phyloP scores from a whole-genome alignment of 2,888 invertebrate genomes.

The Drosophila neutralis region DNA sequence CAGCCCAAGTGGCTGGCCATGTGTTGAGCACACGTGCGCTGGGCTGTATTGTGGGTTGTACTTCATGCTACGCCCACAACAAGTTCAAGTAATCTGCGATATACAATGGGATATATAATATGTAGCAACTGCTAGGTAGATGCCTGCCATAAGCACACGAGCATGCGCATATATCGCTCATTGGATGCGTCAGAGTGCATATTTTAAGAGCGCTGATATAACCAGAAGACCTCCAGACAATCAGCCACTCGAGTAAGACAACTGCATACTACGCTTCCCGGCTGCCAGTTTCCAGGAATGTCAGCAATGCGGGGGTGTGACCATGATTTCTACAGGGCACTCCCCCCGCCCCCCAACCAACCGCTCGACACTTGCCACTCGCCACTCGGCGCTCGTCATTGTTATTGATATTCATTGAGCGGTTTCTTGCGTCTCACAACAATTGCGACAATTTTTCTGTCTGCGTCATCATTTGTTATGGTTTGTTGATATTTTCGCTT shows the following conservation, averaged over 20 bases:
- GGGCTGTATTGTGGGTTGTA: slow-evolving; percentile 28
- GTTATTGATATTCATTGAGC: slow-evolving; percentile 68
- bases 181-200: slow-evolving; percentile 76
- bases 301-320: slow-evolving; percentile 65
- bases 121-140: slow-evolving; percentile 47
- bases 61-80: slow-evolving; percentile 70
- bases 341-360: background rate
- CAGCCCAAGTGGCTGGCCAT: slow-evolving; percentile 48
- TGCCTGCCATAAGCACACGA: slow-evolving; percentile 22
- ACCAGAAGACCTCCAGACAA: slow-evolving; percentile 51
- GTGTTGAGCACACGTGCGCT: slow-evolving; percentile 70
- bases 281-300: slow-evolving; percentile 70
- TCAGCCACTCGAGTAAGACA: slow-evolving; percentile 37
- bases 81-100: slow-evolving; percentile 50
- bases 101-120: slow-evolving; percentile 28
- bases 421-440: slow-evolving; percentile 42
- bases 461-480: slow-evolving; percentile 71
- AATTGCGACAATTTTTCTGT: slow-evolving; percentile 70
- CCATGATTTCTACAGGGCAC: slow-evolving; percentile 30
- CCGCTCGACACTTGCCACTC: slow-evolving; percentile 17
- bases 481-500: slow-evolving; percentile 47
- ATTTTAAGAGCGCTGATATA: slow-evolving; percentile 76
- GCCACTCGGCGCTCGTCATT: slow-evolving; percentile 17
- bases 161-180: slow-evolving; percentile 51
- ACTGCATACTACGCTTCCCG: slow-evolving; percentile 33